phyloP scores from a whole-genome alignment of 2,797 vertebrate genomes.

The Garrulus glandarius region DNA sequence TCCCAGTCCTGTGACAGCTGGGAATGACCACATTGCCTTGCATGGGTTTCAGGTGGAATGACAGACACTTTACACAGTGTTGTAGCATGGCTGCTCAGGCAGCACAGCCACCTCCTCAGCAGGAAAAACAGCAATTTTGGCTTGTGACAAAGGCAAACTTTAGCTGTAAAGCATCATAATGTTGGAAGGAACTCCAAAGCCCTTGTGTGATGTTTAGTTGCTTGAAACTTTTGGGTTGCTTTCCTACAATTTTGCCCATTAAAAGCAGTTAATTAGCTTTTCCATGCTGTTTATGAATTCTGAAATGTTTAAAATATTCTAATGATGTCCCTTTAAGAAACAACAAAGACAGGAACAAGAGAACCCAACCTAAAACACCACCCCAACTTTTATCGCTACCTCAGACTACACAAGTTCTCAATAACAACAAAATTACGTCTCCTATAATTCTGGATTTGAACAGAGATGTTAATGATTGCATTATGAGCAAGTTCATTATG shows the following conservation, averaged over 20 bases:
- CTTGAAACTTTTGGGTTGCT: not conserved
- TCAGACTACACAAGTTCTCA: not conserved
- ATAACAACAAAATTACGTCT: not conserved
- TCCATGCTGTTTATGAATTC: not conserved
- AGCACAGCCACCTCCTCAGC: not conserved
- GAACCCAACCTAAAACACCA: accelerated
- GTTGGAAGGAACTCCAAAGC: not conserved
- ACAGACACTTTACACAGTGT: not conserved
- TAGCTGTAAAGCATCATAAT: not conserved
- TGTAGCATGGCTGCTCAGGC: not conserved
- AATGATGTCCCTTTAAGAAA: not conserved
- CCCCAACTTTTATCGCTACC: not conserved
- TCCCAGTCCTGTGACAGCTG: not conserved
- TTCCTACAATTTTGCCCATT: not conserved
- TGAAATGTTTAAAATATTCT: not conserved
- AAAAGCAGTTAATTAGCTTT: not conserved
- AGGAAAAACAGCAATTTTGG: not conserved
- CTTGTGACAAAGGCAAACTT: not conserved
- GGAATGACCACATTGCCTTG: not conserved
- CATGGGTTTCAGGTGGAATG: not conserved
- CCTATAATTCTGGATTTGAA: not conserved
- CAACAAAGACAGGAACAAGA: not conserved
- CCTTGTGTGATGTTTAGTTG: not conserved
- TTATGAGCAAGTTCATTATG: not conserved
- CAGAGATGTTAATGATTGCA: not conserved